Evolutionary conservation across 1,140 invertebrate species (phyloP).

Genomic region (Delia radicum): DNA sequence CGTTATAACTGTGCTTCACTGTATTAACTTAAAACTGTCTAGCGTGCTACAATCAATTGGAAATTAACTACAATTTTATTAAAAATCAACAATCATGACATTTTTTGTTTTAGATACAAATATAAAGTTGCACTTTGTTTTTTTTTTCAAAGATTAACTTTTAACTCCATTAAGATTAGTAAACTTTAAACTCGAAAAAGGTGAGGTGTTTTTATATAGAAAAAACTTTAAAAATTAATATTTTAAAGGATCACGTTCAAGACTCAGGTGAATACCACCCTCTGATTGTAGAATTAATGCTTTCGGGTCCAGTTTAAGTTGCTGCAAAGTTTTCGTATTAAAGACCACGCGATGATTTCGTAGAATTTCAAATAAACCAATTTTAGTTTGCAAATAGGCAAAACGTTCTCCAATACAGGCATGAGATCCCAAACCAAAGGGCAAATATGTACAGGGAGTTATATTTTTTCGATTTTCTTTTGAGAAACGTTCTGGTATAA

Average conservation of each 20-base stretch:
- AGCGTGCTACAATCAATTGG: not conserved
- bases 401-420: constrained; percentile 70
- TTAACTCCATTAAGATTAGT: not conserved
- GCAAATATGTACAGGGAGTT: constrained; percentile 65
- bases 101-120: not conserved
- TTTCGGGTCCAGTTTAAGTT: constrained; percentile 43
- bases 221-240: constrained; percentile 25
- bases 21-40: not conserved
- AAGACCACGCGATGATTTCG: constrained; percentile 44
- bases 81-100: not conserved
- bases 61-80: not conserved
- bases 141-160: not conserved
- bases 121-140: not conserved
- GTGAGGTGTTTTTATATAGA: not conserved
- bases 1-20: too few species aligned
- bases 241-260: constrained; percentile 46
- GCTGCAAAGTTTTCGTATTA: constrained; percentile 38
- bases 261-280: constrained; percentile 41
- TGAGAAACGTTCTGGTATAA: constrained; percentile 66
- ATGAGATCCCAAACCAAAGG: constrained; percentile 77
- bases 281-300: constrained; percentile 46
- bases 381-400: constrained; percentile 43
- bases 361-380: constrained; percentile 44
- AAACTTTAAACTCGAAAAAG: not conserved
- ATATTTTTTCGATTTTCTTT: constrained; percentile 55